Base-by-base conservation (phyloP, 37 sponge, comb jelly and placozoan species). In the Beroe ovata region DNA sequence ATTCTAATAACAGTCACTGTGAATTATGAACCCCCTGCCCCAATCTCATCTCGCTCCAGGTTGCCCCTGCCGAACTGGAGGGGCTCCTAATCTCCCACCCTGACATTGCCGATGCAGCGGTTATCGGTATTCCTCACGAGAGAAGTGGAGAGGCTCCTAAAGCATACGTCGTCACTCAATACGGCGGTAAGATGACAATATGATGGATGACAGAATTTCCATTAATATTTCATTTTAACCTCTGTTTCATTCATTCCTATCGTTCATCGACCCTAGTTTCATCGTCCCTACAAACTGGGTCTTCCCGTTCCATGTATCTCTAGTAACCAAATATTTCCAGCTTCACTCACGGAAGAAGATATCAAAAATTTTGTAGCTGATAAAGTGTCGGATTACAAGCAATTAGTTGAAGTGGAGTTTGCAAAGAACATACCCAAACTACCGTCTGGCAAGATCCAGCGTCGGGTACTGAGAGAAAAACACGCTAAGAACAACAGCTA, bases 61-160 rank as follows among this genome's bases (percentile, higher is more conserved):
- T 96, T 26, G 96, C 95, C 2, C 94, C 96, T n/a, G 96, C 96
- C 26, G 96, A 96, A 61, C 71, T 96, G 63, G 96, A 96, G 89
- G 96, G 89, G 21, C 37, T 92, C 20, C 91, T 96, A 0, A 64
- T 91, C 41, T 66, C 60, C 8, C 96, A 96, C 60, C 92, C 92
- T 1, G 84, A 92, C 42, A 92, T 96, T 29, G 90, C 92, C 29
- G 96, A 96, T 90, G 93, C 90, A 8, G 96, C 96, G 38, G 96
- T 94, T 37, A 92, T 94, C 0, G 94, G 96, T 8, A 89, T 95
- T 16, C 90, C 94, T 3, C 35, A 93, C 40, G 94, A 93, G 88
- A 39, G 93, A 8, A 89, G 58, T 11, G 96, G 96, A 16, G 96
- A 95, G 66, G 91, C 92, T 16, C 96, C 96, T 34, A 93, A 90